These are phyloP conservation scores for Pentalonia nigronervosa DNA, from an alignment of 1,140 invertebrate species.

Conservation along the genomic window DNA sequence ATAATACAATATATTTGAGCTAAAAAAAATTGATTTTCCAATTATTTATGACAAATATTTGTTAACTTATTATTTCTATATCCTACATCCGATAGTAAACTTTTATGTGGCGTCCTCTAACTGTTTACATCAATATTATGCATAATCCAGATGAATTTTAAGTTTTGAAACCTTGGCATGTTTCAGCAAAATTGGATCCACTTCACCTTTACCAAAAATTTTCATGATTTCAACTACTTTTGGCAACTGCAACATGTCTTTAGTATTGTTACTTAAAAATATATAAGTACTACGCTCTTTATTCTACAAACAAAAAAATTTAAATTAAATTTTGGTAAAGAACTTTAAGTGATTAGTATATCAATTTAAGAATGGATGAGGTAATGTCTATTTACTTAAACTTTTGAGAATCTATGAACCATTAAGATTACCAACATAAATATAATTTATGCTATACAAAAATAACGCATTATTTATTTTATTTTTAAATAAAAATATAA, in stretches of 20 bases:
- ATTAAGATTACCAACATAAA: neutral
- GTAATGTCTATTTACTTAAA: neutral
- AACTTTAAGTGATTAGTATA: neutral
- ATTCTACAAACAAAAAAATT: constrained; percentile 17
- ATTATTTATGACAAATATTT: neutral
- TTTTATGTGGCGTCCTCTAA: too few relatives aligned
- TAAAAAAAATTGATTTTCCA: neutral
- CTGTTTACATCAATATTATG: neutral
- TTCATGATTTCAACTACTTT: constrained; percentile 45
- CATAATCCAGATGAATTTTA: neutral
- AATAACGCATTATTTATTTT: neutral
- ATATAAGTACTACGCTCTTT: neutral
- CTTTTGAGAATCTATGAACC: neutral
- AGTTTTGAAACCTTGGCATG: neutral
- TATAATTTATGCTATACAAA: neutral
- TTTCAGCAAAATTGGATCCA: neutral
- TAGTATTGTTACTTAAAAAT: constrained; percentile 37
- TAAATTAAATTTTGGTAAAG: neutral
- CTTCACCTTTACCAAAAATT: constrained; percentile 23
- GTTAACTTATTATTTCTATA: neutral
- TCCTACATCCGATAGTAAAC: too few relatives aligned
- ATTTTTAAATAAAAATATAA: neutral
- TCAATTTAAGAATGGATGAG: neutral
- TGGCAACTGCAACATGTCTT: constrained; percentile 32
- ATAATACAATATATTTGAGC: too few relatives aligned